These are phyloP conservation scores for Acanthurus tractus DNA, from an alignment of 2,797 vertebrate genomes.

Conservation along the genomic window DNA sequence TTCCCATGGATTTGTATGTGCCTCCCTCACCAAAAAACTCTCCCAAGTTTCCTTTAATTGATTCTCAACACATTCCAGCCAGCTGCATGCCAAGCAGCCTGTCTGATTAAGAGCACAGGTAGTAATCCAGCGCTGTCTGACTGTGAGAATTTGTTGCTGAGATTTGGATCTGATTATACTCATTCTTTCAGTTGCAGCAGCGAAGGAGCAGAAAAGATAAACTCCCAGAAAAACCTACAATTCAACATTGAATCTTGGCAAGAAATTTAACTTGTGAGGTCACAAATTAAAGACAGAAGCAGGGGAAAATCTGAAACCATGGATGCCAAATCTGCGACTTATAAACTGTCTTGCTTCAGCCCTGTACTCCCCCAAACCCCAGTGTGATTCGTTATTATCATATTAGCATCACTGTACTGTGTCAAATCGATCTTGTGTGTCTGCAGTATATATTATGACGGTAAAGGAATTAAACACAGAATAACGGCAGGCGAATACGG, in stretches of 20 bases:
- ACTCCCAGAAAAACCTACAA: conserved; percentile 11
- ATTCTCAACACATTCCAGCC: conserved; percentile 31
- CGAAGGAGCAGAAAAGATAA: conserved; percentile 11
- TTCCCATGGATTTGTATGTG: conserved; percentile 13
- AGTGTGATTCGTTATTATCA: conserved; percentile 27
- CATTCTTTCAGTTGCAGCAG: conserved; percentile 22
- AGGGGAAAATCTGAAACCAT: conserved; percentile 29
- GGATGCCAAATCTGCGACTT: conserved; percentile 30
- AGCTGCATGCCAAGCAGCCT: conserved; percentile 11
- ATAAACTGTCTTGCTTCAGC: neutral
- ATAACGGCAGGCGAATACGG: neutral
- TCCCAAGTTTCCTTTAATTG: conserved; percentile 49
- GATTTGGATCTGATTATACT: neutral
- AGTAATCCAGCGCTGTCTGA: conserved; percentile 11
- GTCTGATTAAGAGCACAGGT: conserved; percentile 51
- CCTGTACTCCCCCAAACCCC: conserved; percentile 15
- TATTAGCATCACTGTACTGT: conserved; percentile 1
- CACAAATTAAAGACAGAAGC: conserved; percentile 48
- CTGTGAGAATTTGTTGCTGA: conserved; percentile 18
- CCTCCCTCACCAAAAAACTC: neutral
- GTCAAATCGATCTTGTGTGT: conserved; percentile 15
- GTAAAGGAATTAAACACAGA: conserved; percentile 12
- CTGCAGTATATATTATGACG: neutral
- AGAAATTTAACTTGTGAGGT: conserved; percentile 37
- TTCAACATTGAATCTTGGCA: conserved; percentile 35